phyloP scores from a whole-genome alignment of 2,797 vertebrate genomes.

The Acanthurus lineatus region DNA sequence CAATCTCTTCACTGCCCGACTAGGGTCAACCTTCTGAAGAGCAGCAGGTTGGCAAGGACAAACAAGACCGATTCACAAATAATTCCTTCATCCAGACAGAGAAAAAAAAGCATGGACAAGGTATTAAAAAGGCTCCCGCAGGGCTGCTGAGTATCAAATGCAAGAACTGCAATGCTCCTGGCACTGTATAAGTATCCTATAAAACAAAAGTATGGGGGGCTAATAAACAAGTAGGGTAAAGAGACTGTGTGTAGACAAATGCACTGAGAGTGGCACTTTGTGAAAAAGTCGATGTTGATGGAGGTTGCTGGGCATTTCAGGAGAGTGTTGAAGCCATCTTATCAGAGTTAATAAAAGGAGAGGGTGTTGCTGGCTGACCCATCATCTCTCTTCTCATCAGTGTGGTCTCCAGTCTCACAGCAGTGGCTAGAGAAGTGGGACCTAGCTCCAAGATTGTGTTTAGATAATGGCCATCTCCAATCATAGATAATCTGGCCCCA shows the following conservation, averaged over 20 bases:
- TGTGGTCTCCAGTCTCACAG: conserved; percentile 76
- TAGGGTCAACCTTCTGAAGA: conserved; percentile 77
- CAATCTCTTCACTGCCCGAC: conserved; percentile 75
- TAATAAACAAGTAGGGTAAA: conserved; percentile 65
- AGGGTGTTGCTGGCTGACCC: conserved; percentile 80
- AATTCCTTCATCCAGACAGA: conserved; percentile 61
- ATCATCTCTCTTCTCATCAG: conserved; percentile 82
- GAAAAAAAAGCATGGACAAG: conserved; percentile 56
- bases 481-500: conserved; percentile 88
- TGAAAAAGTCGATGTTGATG: conserved; percentile 76
- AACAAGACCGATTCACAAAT: conserved; percentile 71
- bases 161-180: conserved; percentile 33
- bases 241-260: conserved; percentile 63
- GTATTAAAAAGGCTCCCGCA: conserved; percentile 67
- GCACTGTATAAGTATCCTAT: conserved; percentile 64
- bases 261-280: conserved; percentile 64
- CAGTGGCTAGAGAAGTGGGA: conserved; percentile 76
- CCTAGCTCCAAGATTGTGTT: conserved; percentile 87
- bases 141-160: conserved; percentile 48
- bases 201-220: conserved; percentile 61
- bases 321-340: conserved; percentile 78
- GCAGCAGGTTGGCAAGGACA: conserved; percentile 81
- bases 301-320: conserved; percentile 69
- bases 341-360: conserved; percentile 83
- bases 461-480: conserved; percentile 89